Evolutionary conservation across 2,797 vertebrate genomes (phyloP), one percentile per base, ranked within the genome.

Genomic region (Sternarchorhynchus goeldii): DNA sequence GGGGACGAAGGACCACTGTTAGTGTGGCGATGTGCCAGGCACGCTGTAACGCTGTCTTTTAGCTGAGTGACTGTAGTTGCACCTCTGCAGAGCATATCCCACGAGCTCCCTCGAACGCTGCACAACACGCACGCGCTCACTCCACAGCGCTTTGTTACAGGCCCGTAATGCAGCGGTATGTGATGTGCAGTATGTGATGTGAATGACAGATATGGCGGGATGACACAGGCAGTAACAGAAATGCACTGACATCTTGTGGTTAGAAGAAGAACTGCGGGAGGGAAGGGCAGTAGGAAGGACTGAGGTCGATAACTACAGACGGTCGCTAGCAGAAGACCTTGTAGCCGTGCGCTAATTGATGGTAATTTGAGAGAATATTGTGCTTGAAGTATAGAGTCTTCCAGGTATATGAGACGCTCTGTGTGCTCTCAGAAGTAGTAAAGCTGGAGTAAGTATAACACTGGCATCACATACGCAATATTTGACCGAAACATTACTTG

Each of bases 201-300:
- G 81, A 73, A 76, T 76, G 36, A 73, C 25, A 64, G 60, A 65
- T 58, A 73, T 20, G 18, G 45, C 56, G 59, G 45, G 7, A 62
- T 64, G 17, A 57, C 25, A 21, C 29, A 10, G 16, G 6, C 34
- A 45, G 3, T n/a, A 73, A 50, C 41, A 65, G 62, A 45, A 58
- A 45, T 10, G 53, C 60, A 66, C 69, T 78, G 77, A 66, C 77
- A 78, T 78, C 77, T 66, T 65, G 34, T 78, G 77, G 77, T n/a
- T 17, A 55, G 6, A 10, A 69, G 16, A 32, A 31, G 34, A 58
- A 21, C 50, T 78, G 25, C 68, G 66, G 31, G 34, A 31, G 31
- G 17, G 45, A 10, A 18, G 3, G 29, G 14, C 25, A 5, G 3
- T 39, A 36, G 12, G 21, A 50, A 25, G 3, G 12, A 0, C 2